Percentiles rank a stretch among this genome's conserved stretches.
Conservation (phyloP, 2,888 invertebrate genomes). For the Leptinotarsa juncta region DNA sequence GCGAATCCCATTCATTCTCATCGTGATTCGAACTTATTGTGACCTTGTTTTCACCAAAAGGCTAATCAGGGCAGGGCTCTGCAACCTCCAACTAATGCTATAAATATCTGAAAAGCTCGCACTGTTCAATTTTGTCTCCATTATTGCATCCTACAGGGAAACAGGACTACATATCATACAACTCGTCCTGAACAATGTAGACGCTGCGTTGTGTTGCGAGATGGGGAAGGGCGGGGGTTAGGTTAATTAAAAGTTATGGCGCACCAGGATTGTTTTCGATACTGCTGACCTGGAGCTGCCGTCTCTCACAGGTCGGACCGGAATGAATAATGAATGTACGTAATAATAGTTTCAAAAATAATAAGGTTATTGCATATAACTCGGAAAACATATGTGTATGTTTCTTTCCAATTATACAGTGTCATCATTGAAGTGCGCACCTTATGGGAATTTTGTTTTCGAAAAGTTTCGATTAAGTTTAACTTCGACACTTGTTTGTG, state of each 20-base stretch:
- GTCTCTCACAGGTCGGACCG: not conserved
- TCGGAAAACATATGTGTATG: too few species aligned
- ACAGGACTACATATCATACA: constrained; percentile 26
- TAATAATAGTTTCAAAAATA: not conserved
- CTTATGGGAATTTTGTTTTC: too few species aligned
- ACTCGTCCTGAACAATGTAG: constrained; percentile 28
- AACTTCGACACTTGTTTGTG: too few species aligned
- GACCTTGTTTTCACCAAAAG: constrained; percentile 3
- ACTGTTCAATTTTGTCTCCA: constrained; percentile 24
- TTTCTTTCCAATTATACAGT: too few species aligned
- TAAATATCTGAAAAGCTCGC: constrained; percentile 23
- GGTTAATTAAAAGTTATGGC: constrained; percentile 56
- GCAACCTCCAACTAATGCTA: constrained; percentile 15
- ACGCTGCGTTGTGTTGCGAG: constrained; percentile 6
- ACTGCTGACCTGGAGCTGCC: constrained; percentile 50
- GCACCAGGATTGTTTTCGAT: constrained; percentile 50
- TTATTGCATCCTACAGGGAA: constrained; percentile 25
- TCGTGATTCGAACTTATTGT: not conserved
- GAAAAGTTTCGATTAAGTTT: too few species aligned
- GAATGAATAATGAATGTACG: not conserved
- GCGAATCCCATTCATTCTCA: not conserved
- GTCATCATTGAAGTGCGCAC: too few species aligned
- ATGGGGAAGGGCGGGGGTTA: constrained; percentile 36
- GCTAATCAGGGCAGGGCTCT: not conserved
- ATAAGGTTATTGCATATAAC: too few species aligned